phyloP scores from a whole-genome alignment of 2,888 invertebrate genomes.

The Octonoba sinensis region DNA sequence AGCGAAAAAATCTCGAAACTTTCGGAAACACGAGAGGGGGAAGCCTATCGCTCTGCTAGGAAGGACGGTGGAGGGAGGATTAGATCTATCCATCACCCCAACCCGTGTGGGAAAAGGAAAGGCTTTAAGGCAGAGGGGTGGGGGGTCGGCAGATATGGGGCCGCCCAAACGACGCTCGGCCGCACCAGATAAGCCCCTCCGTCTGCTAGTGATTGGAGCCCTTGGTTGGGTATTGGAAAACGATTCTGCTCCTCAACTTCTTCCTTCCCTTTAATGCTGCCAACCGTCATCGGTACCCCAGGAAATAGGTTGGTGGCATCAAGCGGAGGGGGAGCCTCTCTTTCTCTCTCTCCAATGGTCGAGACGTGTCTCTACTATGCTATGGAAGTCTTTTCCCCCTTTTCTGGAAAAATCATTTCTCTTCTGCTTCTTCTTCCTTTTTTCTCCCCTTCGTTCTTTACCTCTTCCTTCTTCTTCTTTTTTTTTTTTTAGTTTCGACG shows the following conservation, averaged over 20 bases:
- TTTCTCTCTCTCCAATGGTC: conserved; percentile 38
- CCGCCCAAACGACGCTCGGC: conserved; percentile 50
- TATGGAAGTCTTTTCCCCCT: conserved; percentile 32
- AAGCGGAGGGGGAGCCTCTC: conserved; percentile 31
- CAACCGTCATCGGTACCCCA: conserved; percentile 63
- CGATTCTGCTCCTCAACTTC: conserved; percentile 63
- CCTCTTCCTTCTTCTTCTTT: conserved; percentile 36
- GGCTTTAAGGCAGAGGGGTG: conserved; percentile 46
- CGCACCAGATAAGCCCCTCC: conserved; percentile 62
- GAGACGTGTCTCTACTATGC: conserved; percentile 54
- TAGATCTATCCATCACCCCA: conserved; percentile 64
- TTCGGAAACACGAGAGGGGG: conserved; percentile 32
- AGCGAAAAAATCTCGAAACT: conserved; percentile 36
- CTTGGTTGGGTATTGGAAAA: conserved; percentile 61
- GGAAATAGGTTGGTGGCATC: conserved; percentile 52
- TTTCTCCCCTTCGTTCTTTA: conserved; percentile 38
- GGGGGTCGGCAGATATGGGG: conserved; percentile 35
- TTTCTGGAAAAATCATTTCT: conserved; percentile 59
- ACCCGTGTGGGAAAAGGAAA: conserved; percentile 62
- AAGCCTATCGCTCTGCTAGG: conserved; percentile 27
- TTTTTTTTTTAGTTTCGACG: conserved; percentile 16
- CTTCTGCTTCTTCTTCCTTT: conserved; percentile 37
- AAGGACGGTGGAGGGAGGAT: conserved; percentile 41
- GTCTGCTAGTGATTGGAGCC: conserved; percentile 65
- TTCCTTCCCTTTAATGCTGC: conserved; percentile 63